Evolutionary conservation across 1,140 invertebrate species (phyloP).

Genomic region (Pachyrhynchus sulphureomaculatus): DNA sequence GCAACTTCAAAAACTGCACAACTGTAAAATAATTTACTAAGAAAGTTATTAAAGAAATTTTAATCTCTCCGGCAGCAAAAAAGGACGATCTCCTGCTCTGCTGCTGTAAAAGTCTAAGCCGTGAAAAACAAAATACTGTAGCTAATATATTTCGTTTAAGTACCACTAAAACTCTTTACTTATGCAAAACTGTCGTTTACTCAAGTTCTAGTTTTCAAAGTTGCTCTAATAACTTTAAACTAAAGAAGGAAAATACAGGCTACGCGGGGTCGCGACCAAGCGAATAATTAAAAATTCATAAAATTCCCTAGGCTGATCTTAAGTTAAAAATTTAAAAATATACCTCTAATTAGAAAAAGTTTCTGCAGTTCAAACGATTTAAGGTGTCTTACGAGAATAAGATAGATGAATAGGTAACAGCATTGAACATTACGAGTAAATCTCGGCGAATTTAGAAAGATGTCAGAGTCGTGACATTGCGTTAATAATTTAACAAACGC

Average conservation of each 20-base stretch:
- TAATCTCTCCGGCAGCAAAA: conserved; percentile 14
- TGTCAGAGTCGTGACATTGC: too few species aligned
- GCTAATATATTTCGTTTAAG: conserved; percentile 39
- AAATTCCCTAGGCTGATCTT: too few species aligned
- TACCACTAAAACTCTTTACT: conserved; percentile 37
- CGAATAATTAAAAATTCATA: conserved; percentile 20
- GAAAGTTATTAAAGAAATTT: conserved; percentile 26
- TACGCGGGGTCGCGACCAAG: not conserved
- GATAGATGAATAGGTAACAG: too few species aligned
- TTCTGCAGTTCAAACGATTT: too few species aligned
- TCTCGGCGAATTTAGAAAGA: too few species aligned
- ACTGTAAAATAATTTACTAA: conserved; percentile 21
- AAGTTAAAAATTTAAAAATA: too few species aligned
- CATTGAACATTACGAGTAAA: too few species aligned
- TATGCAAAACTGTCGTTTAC: conserved; percentile 41
- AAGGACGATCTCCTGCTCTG: conserved; percentile 5
- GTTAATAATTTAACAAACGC: too few species aligned
- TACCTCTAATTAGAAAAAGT: too few species aligned
- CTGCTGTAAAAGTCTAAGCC: conserved; percentile 22
- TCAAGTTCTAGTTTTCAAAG: conserved; percentile 32
- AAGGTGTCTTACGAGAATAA: too few species aligned
- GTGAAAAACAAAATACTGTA: conserved; percentile 20
- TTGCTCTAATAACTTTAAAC: conserved; percentile 30
- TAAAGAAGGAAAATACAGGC: conserved; percentile 16
- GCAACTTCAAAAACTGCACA: too few species aligned